Percentiles rank a stretch among this genome's conserved stretches.
phyloP scores from a whole-genome alignment of 1,140 invertebrate species.

The Brachionus paranguensis region DNA sequence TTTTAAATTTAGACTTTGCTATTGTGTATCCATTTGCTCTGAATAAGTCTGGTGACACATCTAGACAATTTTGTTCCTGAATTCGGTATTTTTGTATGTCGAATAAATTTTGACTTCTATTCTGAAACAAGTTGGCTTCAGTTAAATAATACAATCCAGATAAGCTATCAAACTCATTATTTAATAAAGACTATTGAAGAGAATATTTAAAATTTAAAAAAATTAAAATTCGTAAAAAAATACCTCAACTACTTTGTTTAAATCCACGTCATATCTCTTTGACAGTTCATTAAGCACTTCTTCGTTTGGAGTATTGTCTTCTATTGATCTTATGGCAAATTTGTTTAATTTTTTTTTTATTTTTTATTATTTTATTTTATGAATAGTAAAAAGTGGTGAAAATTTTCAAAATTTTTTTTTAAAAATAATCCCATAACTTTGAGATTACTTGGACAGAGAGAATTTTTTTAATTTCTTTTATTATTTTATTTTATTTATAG shows the following conservation, averaged over 20 bases:
- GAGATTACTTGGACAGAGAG: too few relatives aligned
- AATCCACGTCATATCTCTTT: not conserved
- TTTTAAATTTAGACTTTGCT: not conserved
- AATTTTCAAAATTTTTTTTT: too few relatives aligned
- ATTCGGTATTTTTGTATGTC: not conserved
- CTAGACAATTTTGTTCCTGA: not conserved
- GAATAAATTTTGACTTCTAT: not conserved
- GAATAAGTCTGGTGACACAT: not conserved
- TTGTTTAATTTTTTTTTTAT: not conserved
- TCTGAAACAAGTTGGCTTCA: not conserved
- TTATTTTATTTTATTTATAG: not conserved
- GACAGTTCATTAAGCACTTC: not conserved
- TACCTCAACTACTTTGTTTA: not conserved
- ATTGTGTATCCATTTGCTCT: not conserved
- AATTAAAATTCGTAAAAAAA: not conserved
- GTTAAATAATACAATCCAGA: conserved; percentile 10
- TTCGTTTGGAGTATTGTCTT: conserved; percentile 16
- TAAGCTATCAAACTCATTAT: conserved; percentile 17
- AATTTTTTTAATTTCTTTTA: too few relatives aligned
- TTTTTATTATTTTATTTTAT: not conserved
- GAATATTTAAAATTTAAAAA: not conserved
- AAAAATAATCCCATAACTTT: too few relatives aligned
- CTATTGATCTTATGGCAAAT: not conserved
- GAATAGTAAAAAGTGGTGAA: too few relatives aligned
- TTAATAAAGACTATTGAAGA: not conserved